Percentiles rank a stretch among this genome's conserved stretches.
These are phyloP conservation scores for Semnopithecus entellus DNA, from an alignment of 2,113 vertebrate species.

Conservation along the genomic window DNA sequence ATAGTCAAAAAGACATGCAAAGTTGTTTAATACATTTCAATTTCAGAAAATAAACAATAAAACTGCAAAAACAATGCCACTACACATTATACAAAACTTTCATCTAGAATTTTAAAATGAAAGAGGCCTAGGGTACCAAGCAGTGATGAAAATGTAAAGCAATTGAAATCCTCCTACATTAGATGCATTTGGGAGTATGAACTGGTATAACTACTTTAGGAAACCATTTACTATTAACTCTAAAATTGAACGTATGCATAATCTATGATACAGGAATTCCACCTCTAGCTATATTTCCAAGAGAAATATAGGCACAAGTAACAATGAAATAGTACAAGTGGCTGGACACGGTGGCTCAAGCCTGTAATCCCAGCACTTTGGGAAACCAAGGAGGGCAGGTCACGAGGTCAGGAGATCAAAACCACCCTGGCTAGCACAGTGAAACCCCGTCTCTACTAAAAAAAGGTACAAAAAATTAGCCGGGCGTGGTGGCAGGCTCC, in stretches of 20 bases:
- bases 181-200: background rate
- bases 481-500: fast-evolving
- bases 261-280: background rate
- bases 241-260: background rate
- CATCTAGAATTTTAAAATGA: background rate
- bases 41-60: background rate
- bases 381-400: no score
- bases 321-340: background rate
- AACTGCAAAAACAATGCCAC: background rate
- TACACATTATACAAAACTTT: background rate
- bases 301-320: background rate
- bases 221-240: background rate
- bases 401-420: no score
- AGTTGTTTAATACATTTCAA: background rate
- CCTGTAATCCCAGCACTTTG: no score
- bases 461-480: no score
- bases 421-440: no score
- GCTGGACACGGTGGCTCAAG: no score
- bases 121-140: background rate
- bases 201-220: background rate
- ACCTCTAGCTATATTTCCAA: background rate
- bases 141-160: background rate
- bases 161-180: background rate
- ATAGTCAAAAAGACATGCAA: background rate
- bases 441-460: no score